Conservation (phyloP, 2,113 vertebrate genomes). For the Coryphaenoides rupestris region DNA sequence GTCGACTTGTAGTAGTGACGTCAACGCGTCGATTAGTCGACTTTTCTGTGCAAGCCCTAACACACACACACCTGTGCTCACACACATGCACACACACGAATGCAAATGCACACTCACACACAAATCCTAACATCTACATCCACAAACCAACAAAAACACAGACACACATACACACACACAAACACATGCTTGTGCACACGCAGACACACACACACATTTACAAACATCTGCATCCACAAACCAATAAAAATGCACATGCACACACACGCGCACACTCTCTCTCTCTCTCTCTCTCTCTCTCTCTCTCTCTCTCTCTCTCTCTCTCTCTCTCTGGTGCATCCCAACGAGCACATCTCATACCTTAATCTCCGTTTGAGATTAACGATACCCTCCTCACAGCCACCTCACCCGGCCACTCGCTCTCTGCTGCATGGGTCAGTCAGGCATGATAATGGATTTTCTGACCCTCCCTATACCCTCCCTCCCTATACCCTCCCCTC, state of each 20-base stretch:
- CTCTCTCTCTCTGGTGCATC: constrained; percentile 2
- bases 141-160: constrained; percentile 1
- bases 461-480: constrained; percentile 1
- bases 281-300: too few relatives aligned
- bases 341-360: constrained; percentile 44
- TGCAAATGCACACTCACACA: too few relatives aligned
- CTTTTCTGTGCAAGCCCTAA: too few relatives aligned
- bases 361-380: constrained; percentile 53
- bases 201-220: background rate
- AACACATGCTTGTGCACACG: background rate
- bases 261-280: too few relatives aligned
- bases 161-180: constrained; percentile 1
- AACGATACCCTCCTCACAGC: constrained; percentile 52
- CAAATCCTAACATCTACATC: background rate
- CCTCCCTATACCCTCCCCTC: constrained; percentile 6
- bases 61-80: constrained; percentile 8
- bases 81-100: constrained; percentile 17
- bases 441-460: constrained; percentile 40
- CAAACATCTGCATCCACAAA: background rate
- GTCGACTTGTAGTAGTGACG: too few relatives aligned
- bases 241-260: too few relatives aligned
- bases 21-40: too few relatives aligned
- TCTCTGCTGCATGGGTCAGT: constrained; percentile 35
- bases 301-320: too few relatives aligned
- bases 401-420: constrained; percentile 37